Conservation (phyloP, 2,113 vertebrate genomes). For the Protomyctophum bolini region DNA sequence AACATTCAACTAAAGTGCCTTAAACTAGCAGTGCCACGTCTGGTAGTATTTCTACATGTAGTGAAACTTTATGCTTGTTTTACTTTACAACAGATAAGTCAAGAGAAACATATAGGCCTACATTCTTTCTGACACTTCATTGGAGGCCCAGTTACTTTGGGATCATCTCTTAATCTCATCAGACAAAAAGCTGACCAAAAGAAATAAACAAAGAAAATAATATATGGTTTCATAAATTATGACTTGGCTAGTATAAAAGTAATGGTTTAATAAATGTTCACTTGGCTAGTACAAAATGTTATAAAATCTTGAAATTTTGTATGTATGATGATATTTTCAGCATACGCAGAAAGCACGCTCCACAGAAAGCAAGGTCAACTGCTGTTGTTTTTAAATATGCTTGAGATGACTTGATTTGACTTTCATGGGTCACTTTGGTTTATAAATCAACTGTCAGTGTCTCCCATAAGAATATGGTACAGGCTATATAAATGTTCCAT, state of each 20-base stretch:
- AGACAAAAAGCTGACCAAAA: not conserved
- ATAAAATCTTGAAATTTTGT: constrained; percentile 12
- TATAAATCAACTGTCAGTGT: constrained; percentile 32
- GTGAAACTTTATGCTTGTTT: not conserved
- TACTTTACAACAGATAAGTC: not conserved
- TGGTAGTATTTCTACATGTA: constrained; percentile 9
- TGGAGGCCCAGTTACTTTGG: not conserved
- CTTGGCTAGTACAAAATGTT: constrained; percentile 10
- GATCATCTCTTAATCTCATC: constrained; percentile 5
- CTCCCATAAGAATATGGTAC: not conserved
- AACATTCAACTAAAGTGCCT: not conserved
- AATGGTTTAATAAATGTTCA: constrained; percentile 12
- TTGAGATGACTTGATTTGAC: not conserved
- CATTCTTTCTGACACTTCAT: constrained; percentile 20
- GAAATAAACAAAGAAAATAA: constrained; percentile 2
- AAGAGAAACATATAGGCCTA: constrained; percentile 26
- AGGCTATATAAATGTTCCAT: constrained; percentile 26
- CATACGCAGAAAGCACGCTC: too few relatives aligned
- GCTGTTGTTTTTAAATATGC: too few relatives aligned
- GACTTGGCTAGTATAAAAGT: constrained; percentile 15
- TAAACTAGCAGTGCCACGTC: constrained; percentile 13
- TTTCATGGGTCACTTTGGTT: constrained; percentile 25
- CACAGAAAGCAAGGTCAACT: too few relatives aligned
- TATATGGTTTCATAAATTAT: constrained; percentile 8
- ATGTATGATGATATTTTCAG: not conserved